Base-by-base conservation (phyloP, 2,888 invertebrate genomes). In the Lycaena phlaeas region DNA sequence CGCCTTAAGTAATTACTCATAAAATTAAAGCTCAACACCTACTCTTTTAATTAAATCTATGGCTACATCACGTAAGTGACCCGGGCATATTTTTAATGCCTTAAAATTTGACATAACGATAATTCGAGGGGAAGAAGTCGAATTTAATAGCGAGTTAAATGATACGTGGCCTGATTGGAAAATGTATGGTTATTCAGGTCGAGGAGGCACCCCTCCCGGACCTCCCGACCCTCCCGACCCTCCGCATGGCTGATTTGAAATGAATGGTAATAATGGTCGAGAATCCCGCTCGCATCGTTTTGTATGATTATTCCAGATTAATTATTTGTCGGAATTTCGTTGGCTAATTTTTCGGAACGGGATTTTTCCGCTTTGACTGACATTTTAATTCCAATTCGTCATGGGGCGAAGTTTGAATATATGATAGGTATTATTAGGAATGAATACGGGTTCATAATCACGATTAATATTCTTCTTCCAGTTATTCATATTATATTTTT, bases 261-360 rank as follows among this genome's bases (percentile, higher is more conserved):
- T 82, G 84, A 84, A 82, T 84, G 81, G 78, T 73, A 82, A 84
- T 84, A 82, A 82, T 81, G 78, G 68, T 72, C 65, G 68, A 64
- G 70, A 72, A 77, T 77, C 77, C 79, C 76, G 68, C 71, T 75
- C 76, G 72, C 75, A 73, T 78, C 82, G 81, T 84, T 82, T 82
- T 75, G 81, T 82, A 82, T 84, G 81, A 84, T 84, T 82, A 84
- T 82, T 82, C 81, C 77, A 76, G 81, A 84, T 82, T 84, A 82
- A 82, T 84, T 84, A 82, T 84, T 84, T 82, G 84, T 77, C 70
- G 74, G 81, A 78, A 78, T 78, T 84, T 71, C 59, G 73, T 65
- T 74, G 77, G 78, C 74, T 76, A 82, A 84, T 84, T 82, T 82
- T 77, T 81, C 68, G 81, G 79, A 84, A 81, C 63, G 72, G 66